Evolutionary conservation across 2,888 invertebrate genomes (phyloP), one percentile per base, ranked within the genome.

Genomic region (Pantelozetes paolii): DNA sequence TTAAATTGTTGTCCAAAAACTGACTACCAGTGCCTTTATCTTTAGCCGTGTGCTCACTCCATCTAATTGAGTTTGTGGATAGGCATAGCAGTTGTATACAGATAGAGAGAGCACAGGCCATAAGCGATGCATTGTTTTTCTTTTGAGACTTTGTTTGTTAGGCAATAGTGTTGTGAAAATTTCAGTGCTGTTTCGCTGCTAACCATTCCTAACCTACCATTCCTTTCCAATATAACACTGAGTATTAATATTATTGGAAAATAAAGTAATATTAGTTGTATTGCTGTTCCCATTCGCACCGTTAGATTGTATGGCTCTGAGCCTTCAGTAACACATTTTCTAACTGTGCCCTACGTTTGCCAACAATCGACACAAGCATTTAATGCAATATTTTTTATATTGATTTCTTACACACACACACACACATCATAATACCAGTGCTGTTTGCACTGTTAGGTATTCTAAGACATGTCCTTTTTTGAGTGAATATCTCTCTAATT

Each of bases 31-130:
- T 15, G 15, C 20, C 50, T 50, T n/a, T 50, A 20, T 18, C 45
- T 45, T 8, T n/a, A n/a, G 20, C n/a, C 50, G 1, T 50, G 15
- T n/a, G 50, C 50, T 20, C 18, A 18, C 13, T 13, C 6, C n/a
- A n/a, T 50, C 50, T 50, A 50, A 50, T 50, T 50, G 50, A 50
- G 50, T 50, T 50, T 50, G 50, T 50, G n/a, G 15, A n/a, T n/a
- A n/a, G n/a, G 5, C 5, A 8, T 8, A 20, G 20, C n/a, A 18
- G 15, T 40, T 13, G 6, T 9, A 40, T 18, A 45, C 45, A 45
- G 50, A n/a, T n/a, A 50, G 50, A 8, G n/a, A 36, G 11, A 50
- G 50, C 50, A 50, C 50, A 50, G 50, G 20, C n/a, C 50, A 50
- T 50, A 50, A 18, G 15, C 45, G 18, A 45, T 45, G 20, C 15